Evolutionary conservation across 2,888 invertebrate species (phyloP), one percentile per base, ranked within the genome.

Genomic region (Octonoba sinensis): DNA sequence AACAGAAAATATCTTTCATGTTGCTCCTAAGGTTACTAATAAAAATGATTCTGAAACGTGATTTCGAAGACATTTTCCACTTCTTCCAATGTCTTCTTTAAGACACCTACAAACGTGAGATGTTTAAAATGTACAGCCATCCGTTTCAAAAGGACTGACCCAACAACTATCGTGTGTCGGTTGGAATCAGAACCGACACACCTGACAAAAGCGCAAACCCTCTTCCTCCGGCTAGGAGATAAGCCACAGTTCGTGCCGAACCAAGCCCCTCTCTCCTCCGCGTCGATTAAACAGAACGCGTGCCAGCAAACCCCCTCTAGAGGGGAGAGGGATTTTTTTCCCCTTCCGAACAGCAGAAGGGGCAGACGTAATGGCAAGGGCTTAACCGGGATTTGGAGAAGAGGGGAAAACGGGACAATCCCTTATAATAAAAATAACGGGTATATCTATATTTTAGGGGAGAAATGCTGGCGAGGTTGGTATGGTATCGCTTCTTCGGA

Each of bases 351-450:
- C 18, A 18, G 36, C 20, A 36, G 66, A 67, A 71, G 67, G 62
- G 79, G 69, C 69, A 73, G 79, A 69, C 72, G 73, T 81, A 81
- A 81, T 81, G 79, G 79, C 79, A 56, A 44, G 62, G 79, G 79
- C 79, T 81, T 81, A 81, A 73, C 73, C 65, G 60, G 79, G 79
- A 81, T 81, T 81, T 73, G 54, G 36, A 72, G 57, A 60, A 69
- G 59, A 67, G 71, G 65, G 78, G 77, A 57, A 59, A 51, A 44
- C 59, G 60, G 65, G 77, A 64, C 60, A 73, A 79, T 67, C 79
- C 79, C 79, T 79, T 79, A 79, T 79, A 79, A 79, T 79, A 79
- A 79, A 79, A 79, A 79, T 79, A 73, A 73, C 67, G 73, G 73
- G 62, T 73, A 79, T 72, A 73, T 79, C 73, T 79, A 73, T 79